Conservation (phyloP, 2,888 invertebrate genomes). For the Temnothorax ravouxi region DNA sequence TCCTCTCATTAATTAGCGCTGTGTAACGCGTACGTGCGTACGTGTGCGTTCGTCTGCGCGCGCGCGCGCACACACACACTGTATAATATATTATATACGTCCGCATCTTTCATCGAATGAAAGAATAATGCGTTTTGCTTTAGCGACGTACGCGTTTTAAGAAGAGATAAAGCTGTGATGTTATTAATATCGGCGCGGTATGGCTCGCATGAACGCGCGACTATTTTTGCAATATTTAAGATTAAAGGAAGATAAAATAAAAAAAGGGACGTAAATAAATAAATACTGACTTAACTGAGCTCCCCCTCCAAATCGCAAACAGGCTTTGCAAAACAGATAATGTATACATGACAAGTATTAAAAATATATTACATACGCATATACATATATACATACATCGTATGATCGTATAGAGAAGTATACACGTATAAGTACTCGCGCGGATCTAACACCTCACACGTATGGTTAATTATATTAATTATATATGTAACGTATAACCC, state of each 20-base stretch:
- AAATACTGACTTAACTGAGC: neutral
- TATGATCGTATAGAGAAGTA: neutral
- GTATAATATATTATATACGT: slow-evolving; percentile 51
- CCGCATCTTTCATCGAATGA: slow-evolving; percentile 16
- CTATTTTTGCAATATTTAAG: slow-evolving; percentile 72
- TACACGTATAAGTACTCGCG: slow-evolving; percentile 9
- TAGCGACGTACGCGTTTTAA: slow-evolving; percentile 33
- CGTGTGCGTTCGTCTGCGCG: neutral
- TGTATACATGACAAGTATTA: slow-evolving; percentile 8
- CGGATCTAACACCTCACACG: slow-evolving; percentile 38
- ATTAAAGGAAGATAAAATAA: slow-evolving; percentile 40
- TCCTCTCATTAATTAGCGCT: slow-evolving; percentile 53
- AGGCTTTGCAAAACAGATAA: slow-evolving; percentile 31
- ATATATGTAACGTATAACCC: slow-evolving; percentile 54
- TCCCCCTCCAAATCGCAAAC: slow-evolving; percentile 15
- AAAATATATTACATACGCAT: neutral
- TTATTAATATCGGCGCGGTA: slow-evolving; percentile 60
- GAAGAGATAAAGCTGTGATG: slow-evolving; percentile 65
- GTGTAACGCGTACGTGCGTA: neutral
- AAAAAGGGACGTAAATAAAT: slow-evolving; percentile 14
- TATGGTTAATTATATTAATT: slow-evolving; percentile 53
- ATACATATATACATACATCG: neutral
- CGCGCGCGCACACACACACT: slow-evolving; percentile 13
- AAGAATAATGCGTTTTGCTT: slow-evolving; percentile 41
- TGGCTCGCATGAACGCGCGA: slow-evolving; percentile 63